Evolutionary conservation across 2,113 vertebrate genomes (phyloP), one percentile per base, ranked within the genome.

Genomic region (Heloderma charlesbogerti): DNA sequence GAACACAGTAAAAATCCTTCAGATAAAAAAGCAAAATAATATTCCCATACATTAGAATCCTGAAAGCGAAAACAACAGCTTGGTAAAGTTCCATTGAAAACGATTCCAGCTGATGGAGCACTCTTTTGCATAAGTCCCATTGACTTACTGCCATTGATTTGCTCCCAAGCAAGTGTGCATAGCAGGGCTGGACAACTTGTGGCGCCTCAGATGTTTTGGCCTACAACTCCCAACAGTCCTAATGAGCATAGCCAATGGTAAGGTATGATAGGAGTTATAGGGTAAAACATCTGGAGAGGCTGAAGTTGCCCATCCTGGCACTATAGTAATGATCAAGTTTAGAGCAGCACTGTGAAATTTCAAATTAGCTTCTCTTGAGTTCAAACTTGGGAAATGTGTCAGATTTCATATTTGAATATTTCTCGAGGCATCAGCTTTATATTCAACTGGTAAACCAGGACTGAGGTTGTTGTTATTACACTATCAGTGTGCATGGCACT

Each of bases 31-130:
- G 43, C 1, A 79, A 79, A 79, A 45, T 93, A 96, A 95, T 95
- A 95, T 93, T 90, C 94, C 88, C 92, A 95, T 94, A 93, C 92
- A 94, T 95, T 95, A 95, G 92, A 95, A 92, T 94, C 91, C 94
- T 96, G 95, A 96, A 96, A 94, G 94, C 92, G 93, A 95, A 60
- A 96, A 95, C 95, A 95, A 92, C 93, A 95, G 94, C 79, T 96
- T 94, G 95, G 94, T 91, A 95, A 91, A 94, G 95, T 94, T 94
- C 90, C 95, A 95, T 95, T 93, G 92, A 95, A 93, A 95, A 92
- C 93, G 94, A 96, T 96, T 96, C 95, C 93, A 96, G 93, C 93
- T 95, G 93, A 92, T 93, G 95, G 91, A 95, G 94, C 91, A 89
- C 13, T 4, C 12, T 40, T 18, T 74, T 37, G 22, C 60, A n/a